Base-by-base conservation (phyloP, 2,797 vertebrate species). In the Acipenser ruthenus region DNA sequence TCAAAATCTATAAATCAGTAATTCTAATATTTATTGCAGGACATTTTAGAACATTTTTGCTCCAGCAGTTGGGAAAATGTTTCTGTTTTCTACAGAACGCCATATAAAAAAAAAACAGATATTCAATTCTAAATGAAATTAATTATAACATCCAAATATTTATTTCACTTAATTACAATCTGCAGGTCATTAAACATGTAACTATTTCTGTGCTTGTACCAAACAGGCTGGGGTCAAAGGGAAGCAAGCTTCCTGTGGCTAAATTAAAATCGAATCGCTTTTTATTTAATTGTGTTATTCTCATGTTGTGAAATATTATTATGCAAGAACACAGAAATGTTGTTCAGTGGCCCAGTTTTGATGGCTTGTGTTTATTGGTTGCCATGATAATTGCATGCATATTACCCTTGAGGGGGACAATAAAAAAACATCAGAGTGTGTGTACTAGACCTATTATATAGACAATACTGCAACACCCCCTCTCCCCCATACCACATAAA, bases 331-430 rank as follows among this genome's bases (percentile, higher is more conserved):
- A 56, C 51, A 68, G 62, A 49, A 62, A 63, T 62, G 51, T n/a
- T 56, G 67, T 63, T 68, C 49, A 18, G 67, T 23, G 56, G 61
- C 52, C 61, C 61, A 68, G 62, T 58, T 53, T 55, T 15, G 15
- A 63, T 68, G 15, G n/a, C 63, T 49, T n/a, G n/a, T 10, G 58
- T 50, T 68, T 60, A 68, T 68, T 63, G 67, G 67, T 23, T 68
- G 60, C 12, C 6, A 10, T 18, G 51, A 50, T 68, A 68, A 68
- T 68, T 68, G 60, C 60, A 68, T 68, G 15, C 67, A 63, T 60
- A 68, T 68, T 60, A 68, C 67, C 67, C 67, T 68, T 68, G 48
- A 63, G 67, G 67, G 67, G 67, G 23, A 15, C 67, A 53, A 68
- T 68, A 47, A 68, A 52, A 49, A 63, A 62, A 62, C 67, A 56